A percentile compares a stretch with the other conserved stretches of the same genome.
Conservation (phyloP, 1,140 invertebrate species). For the Dendrolimus kikuchii region DNA sequence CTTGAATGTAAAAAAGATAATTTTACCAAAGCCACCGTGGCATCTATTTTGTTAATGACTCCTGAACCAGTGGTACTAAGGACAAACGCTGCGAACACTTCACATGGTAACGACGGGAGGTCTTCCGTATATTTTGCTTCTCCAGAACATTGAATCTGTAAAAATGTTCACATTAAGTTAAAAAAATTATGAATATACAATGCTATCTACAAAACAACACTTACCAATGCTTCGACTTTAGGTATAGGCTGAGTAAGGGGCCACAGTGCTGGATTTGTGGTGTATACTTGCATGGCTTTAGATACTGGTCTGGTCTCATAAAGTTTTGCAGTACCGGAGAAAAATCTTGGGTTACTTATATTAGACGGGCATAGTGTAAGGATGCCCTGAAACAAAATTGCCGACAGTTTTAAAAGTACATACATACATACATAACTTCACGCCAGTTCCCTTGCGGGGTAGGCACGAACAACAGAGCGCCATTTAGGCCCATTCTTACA, state of each 20-base stretch:
- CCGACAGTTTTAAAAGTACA: no score
- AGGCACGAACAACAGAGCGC: no score
- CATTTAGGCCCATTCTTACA: no score
- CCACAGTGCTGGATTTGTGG: slow-evolving; percentile 75
- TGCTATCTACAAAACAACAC: slow-evolving; percentile 5
- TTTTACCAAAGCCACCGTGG: slow-evolving; percentile 73
- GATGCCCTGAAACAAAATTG: slow-evolving; percentile 29
- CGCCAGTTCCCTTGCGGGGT: no score
- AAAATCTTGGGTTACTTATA: slow-evolving; percentile 9
- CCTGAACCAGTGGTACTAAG: slow-evolving; percentile 71
- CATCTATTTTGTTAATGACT: slow-evolving; percentile 74
- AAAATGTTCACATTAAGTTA: slow-evolving; percentile 14
- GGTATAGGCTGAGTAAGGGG: slow-evolving; percentile 79
- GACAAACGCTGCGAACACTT: slow-evolving; percentile 78
- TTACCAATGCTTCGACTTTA: slow-evolving; percentile 75
- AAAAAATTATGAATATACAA: no score
- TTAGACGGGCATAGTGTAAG: slow-evolving; percentile 24
- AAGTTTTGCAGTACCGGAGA: slow-evolving; percentile 40
- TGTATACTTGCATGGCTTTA: slow-evolving; percentile 75
- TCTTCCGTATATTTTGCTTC: slow-evolving; percentile 79
- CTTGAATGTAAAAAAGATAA: neutral
- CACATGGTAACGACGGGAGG: slow-evolving; percentile 65
- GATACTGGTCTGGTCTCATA: slow-evolving; percentile 73
- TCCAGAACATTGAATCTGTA: slow-evolving; percentile 74
- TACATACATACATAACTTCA: no score